These are phyloP conservation scores for Gopherus flavomarginatus DNA, from an alignment of 2,113 vertebrate genomes.

Conservation along the genomic window DNA sequence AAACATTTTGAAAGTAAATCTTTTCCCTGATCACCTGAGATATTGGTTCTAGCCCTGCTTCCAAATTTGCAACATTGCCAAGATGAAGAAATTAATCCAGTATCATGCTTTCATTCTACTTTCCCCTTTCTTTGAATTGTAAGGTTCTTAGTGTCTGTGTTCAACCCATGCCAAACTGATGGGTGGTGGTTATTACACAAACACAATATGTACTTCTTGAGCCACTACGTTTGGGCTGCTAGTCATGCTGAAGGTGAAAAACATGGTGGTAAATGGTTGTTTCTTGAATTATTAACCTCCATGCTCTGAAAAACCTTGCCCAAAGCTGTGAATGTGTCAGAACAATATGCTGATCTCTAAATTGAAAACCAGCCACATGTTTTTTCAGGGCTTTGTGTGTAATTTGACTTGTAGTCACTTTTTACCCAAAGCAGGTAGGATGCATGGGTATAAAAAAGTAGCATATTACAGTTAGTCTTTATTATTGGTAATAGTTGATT, in stretches of 20 bases:
- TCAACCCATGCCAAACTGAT: neutral
- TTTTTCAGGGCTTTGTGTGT: neutral
- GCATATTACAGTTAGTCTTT: neutral
- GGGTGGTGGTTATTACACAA: neutral
- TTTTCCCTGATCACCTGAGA: neutral
- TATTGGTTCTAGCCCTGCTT: neutral
- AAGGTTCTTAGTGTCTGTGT: neutral
- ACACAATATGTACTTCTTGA: neutral
- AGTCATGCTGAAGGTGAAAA: neutral
- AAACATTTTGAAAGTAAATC: neutral
- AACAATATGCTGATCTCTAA: neutral
- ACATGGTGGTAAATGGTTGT: neutral
- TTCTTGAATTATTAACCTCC: neutral
- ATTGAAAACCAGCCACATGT: neutral
- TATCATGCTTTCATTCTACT: neutral
- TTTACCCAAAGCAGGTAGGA: slow-evolving; percentile 3
- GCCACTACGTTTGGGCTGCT: neutral
- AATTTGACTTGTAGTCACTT: neutral
- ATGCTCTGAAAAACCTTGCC: neutral
- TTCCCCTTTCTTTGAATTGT: neutral
- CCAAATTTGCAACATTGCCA: neutral
- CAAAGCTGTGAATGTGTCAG: neutral
- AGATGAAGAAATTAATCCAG: neutral
- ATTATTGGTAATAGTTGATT: neutral
- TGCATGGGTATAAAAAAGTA: neutral